Percentiles rank a stretch among this genome's conserved stretches.
Conservation (phyloP, 1,140 invertebrate species). For the Solenopsis invicta region DNA sequence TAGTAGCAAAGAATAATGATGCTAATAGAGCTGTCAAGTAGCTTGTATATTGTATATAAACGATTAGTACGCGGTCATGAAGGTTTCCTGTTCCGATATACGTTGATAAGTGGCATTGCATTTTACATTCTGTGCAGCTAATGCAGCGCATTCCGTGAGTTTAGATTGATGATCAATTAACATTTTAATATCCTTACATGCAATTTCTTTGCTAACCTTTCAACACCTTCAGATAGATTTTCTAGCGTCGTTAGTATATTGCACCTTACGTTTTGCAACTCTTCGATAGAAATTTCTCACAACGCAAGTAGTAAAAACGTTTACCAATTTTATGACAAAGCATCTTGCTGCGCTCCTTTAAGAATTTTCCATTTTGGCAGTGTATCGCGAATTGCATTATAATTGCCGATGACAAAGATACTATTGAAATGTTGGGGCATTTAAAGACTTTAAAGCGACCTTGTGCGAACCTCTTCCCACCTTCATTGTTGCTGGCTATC, state of each 20-base stretch:
- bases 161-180: conserved; percentile 34
- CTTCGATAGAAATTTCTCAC: not conserved
- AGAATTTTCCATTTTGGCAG: not conserved
- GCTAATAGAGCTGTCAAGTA: conserved; percentile 55
- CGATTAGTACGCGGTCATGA: conserved; percentile 8
- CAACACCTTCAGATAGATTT: not conserved
- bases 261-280: not conserved
- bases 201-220: not conserved
- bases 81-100: conserved; percentile 30
- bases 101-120: conserved; percentile 30
- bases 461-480: conserved; percentile 56
- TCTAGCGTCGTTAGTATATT: not conserved
- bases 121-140: conserved; percentile 4
- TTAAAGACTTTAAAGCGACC: conserved; percentile 40
- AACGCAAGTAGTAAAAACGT: not conserved
- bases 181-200: conserved; percentile 8
- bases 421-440: conserved; percentile 5
- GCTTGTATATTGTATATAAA: conserved; percentile 4
- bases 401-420: conserved; percentile 28
- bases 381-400: not conserved
- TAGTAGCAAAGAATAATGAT: conserved; percentile 14
- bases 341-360: not conserved
- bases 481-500: conserved; percentile 48
- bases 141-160: not conserved
- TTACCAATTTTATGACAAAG: conserved; percentile 21